These are phyloP conservation scores for Pitangus sulphuratus DNA, from an alignment of 2,797 vertebrate genomes.

Conservation along the genomic window DNA sequence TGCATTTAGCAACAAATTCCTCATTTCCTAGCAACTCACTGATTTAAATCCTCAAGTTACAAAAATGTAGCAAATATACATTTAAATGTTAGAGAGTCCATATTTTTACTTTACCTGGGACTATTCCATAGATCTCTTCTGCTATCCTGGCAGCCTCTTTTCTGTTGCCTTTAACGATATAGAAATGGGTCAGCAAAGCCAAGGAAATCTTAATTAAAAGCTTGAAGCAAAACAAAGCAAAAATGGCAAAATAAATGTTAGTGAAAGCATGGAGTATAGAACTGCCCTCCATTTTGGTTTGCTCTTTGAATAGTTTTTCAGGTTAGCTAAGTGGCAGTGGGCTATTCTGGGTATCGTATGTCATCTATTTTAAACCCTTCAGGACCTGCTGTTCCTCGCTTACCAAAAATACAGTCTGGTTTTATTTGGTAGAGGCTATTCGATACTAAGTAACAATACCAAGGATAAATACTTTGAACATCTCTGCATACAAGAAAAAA, in stretches of 20 bases:
- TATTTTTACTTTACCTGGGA: constrained; percentile 78
- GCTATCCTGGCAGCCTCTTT: constrained; percentile 84
- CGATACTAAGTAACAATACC: constrained; percentile 49
- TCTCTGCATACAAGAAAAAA: not conserved
- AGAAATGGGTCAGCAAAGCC: constrained; percentile 81
- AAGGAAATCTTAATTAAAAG: constrained; percentile 80
- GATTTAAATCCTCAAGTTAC: constrained; percentile 5
- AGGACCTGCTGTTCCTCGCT: constrained; percentile 70
- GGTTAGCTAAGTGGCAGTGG: constrained; percentile 46
- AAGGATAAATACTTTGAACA: not conserved
- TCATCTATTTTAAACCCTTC: constrained; percentile 81
- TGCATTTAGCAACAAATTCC: not conserved
- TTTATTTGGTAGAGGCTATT: constrained; percentile 46
- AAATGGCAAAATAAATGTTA: constrained; percentile 81
- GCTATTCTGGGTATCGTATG: constrained; percentile 76
- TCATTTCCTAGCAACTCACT: not conserved
- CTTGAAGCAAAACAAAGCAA: constrained; percentile 80
- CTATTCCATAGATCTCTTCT: constrained; percentile 83
- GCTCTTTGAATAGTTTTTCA: constrained; percentile 64
- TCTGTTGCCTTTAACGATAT: constrained; percentile 83
- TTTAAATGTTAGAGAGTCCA: not conserved
- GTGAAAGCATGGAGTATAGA: constrained; percentile 76
- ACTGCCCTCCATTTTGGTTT: constrained; percentile 78
- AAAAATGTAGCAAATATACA: not conserved
- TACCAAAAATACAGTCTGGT: constrained; percentile 69